A percentile compares a stretch with the other conserved stretches of the same genome.
Conservation (phyloP, 1,140 invertebrate genomes). For the Trichonephila inaurata region DNA sequence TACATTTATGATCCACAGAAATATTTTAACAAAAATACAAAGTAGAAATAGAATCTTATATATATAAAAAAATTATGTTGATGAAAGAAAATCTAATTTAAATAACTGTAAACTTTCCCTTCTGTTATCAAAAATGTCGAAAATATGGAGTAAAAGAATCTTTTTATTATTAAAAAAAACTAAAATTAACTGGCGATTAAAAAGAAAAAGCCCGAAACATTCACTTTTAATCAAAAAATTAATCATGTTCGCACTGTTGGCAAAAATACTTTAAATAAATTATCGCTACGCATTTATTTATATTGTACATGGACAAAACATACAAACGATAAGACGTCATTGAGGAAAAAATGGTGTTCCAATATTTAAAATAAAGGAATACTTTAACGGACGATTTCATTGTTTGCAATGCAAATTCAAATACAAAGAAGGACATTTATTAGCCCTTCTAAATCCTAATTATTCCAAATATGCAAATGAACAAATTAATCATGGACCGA, state of each 20-base stretch:
- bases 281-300: background rate
- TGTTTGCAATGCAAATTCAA: background rate
- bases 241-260: background rate
- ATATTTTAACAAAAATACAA: no score
- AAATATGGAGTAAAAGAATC: no score
- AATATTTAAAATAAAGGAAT: background rate
- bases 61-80: no score
- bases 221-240: background rate
- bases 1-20: no score
- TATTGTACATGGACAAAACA: background rate
- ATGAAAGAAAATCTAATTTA: no score
- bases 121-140: no score
- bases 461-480: constrained; percentile 1
- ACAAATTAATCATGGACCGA: constrained; percentile 9
- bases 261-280: background rate
- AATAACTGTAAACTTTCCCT: no score
- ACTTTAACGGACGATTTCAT: background rate
- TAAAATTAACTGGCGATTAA: no score
- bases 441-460: constrained; percentile 13
- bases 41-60: no score
- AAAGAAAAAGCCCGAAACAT: no score
- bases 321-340: background rate
- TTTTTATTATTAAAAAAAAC: no score
- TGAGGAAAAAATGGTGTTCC: background rate
- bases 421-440: background rate